Percentiles rank a stretch among this genome's conserved stretches.
These are phyloP conservation scores for Drosophila mulleri DNA, from an alignment of 2,888 invertebrate genomes.

Conservation along the genomic window DNA sequence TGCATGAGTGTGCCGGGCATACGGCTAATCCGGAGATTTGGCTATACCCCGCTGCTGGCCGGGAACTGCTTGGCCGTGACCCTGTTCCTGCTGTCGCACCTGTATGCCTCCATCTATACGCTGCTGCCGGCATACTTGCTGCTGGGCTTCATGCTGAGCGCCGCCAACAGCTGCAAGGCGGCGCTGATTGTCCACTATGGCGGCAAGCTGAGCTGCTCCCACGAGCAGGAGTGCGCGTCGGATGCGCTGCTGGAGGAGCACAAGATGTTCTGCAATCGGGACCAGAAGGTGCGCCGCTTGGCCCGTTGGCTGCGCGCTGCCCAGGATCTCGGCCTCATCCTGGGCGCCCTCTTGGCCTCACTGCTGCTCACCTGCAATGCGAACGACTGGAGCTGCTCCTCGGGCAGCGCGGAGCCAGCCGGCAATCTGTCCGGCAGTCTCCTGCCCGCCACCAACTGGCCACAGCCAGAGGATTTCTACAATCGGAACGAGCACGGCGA, in stretches of 20 bases:
- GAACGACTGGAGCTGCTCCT: conserved; percentile 80
- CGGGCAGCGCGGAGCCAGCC: conserved; percentile 9
- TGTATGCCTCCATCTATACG: conserved; percentile 86
- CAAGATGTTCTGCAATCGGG: conserved; percentile 84
- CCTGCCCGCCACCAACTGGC: conserved; percentile 47
- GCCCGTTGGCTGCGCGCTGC: conserved; percentile 87
- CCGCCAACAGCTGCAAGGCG: conserved; percentile 82
- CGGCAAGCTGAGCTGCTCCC: conserved; percentile 83
- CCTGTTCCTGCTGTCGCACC: conserved; percentile 88
- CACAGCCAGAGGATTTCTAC: conserved; percentile 86
- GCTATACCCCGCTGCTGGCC: conserved; percentile 86
- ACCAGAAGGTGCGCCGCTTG: conserved; percentile 86
- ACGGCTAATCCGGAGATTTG: conserved; percentile 86
- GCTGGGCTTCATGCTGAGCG: conserved; percentile 87
- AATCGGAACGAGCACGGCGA: conserved; percentile 86
- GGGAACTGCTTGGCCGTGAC: conserved; percentile 87
- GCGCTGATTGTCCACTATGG: conserved; percentile 83
- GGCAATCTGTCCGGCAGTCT: neutral
- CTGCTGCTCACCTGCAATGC: conserved; percentile 85
- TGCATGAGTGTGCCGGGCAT: conserved; percentile 86
- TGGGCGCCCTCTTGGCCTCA: conserved; percentile 86
- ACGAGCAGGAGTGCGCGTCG: conserved; percentile 78
- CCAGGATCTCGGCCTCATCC: conserved; percentile 87
- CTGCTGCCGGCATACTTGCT: conserved; percentile 86
- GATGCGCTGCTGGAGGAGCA: conserved; percentile 83